phyloP scores from a whole-genome alignment of 2,797 vertebrate species.

The Cottoperca gobio region DNA sequence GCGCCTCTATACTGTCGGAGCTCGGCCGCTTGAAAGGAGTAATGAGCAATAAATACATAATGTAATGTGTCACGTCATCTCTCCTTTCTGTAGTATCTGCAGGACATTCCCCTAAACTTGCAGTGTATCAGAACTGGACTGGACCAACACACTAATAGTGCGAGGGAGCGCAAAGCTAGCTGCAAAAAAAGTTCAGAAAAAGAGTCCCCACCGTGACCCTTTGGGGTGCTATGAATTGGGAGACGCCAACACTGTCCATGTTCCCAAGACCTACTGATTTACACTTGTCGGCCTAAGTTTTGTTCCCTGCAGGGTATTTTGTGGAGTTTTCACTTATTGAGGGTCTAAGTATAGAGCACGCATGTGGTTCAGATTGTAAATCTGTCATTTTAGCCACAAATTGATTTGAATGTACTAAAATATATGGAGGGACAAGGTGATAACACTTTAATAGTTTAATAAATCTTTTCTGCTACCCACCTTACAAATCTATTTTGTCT shows the following conservation, averaged over 20 bases:
- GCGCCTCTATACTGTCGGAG: slow-evolving; percentile 1
- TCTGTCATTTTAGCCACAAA: neutral
- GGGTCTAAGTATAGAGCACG: neutral
- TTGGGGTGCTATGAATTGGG: neutral
- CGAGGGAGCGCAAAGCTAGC: neutral
- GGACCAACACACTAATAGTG: neutral
- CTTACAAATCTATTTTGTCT: neutral
- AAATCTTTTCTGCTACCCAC: neutral
- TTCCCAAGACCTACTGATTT: neutral
- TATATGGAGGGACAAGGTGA: neutral
- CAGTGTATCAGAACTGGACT: neutral
- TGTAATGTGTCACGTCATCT: neutral
- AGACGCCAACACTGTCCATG: neutral
- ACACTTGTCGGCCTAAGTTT: neutral
- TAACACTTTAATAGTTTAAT: neutral
- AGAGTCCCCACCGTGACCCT: neutral
- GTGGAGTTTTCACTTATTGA: neutral
- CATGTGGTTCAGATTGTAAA: neutral
- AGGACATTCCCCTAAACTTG: neutral
- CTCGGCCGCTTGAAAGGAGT: neutral
- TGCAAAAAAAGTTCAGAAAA: neutral
- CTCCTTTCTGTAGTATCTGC: slow-evolving; percentile 6
- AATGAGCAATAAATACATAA: slow-evolving; percentile 8
- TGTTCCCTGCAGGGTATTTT: neutral
- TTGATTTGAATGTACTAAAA: neutral